phyloP scores from a whole-genome alignment of 2,888 invertebrate genomes.

The Sinopyrophorus schimmeli region DNA sequence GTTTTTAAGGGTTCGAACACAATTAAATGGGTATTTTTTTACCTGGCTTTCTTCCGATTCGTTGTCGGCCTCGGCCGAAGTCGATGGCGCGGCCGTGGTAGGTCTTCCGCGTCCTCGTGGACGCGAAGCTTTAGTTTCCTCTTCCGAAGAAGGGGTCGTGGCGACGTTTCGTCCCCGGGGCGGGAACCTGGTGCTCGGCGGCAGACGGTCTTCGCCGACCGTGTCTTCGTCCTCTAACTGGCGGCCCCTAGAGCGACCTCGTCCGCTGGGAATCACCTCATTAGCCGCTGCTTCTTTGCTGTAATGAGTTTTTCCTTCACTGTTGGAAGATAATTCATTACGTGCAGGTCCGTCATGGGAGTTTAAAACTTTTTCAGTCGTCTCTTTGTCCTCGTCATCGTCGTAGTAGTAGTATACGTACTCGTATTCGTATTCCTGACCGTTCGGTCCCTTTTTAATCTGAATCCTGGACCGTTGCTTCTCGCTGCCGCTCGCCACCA shows the following conservation, averaged over 20 bases:
- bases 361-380: slow-evolving; percentile 52
- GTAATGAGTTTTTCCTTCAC: slow-evolving; percentile 59
- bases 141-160: slow-evolving; percentile 57
- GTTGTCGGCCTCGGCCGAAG: slow-evolving; percentile 43
- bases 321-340: slow-evolving; percentile 55
- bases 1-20: too few relatives aligned
- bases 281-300: slow-evolving; percentile 63
- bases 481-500: slow-evolving; percentile 69
- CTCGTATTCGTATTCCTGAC: slow-evolving; percentile 89
- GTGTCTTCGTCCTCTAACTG: slow-evolving; percentile 55
- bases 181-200: slow-evolving; percentile 84
- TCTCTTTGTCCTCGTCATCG: slow-evolving; percentile 65
- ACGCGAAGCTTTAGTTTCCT: slow-evolving; percentile 49
- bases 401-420: slow-evolving; percentile 91
- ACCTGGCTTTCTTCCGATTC: slow-evolving; percentile 54
- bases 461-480: slow-evolving; percentile 73
- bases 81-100: slow-evolving; percentile 38
- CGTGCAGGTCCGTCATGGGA: slow-evolving; percentile 65
- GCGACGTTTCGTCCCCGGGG: slow-evolving; percentile 66
- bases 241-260: slow-evolving; percentile 54
- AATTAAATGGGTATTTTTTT: too few relatives aligned
- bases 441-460: slow-evolving; percentile 86
- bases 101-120: slow-evolving; percentile 56
- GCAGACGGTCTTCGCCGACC: slow-evolving; percentile 65
- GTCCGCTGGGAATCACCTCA: slow-evolving; percentile 64